Evolutionary conservation across 1,140 invertebrate genomes (phyloP).

Genomic region (Drosophila funebris): DNA sequence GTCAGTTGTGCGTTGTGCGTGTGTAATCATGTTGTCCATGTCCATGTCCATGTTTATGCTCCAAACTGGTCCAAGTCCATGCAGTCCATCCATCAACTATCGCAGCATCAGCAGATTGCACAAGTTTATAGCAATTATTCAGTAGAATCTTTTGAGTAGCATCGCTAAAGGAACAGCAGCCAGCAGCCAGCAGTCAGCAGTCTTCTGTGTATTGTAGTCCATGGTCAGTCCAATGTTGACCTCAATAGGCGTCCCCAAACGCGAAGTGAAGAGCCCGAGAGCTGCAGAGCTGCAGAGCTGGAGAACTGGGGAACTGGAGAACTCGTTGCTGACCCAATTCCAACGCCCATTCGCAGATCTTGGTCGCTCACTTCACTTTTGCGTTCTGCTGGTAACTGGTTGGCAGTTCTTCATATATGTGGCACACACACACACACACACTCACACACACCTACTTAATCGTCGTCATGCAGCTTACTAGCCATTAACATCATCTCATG

Average conservation of each 20-base stretch:
- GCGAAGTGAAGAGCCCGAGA: too few relatives aligned
- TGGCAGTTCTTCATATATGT: conserved; percentile 43
- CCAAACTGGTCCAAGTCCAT: conserved; percentile 35
- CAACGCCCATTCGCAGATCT: conserved; percentile 40
- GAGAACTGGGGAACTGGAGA: conserved; percentile 18
- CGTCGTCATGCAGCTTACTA: conserved; percentile 12
- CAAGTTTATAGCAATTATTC: conserved; percentile 72
- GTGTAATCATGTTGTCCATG: conserved; percentile 46
- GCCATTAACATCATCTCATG: conserved; percentile 47
- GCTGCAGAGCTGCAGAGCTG: too few relatives aligned
- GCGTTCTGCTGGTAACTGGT: conserved; percentile 59
- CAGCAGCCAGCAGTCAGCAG: conserved; percentile 2
- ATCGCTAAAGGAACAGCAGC: conserved; percentile 8
- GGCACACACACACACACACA: conserved; percentile 23
- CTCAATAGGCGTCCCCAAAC: conserved; percentile 44
- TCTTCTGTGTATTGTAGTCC: conserved; percentile 32
- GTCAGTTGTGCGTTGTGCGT: too few relatives aligned
- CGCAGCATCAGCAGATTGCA: conserved; percentile 41
- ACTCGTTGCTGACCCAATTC: conserved; percentile 71
- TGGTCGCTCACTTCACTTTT: conserved; percentile 69
- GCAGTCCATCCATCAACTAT: conserved; percentile 66
- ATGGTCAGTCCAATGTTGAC: conserved; percentile 29
- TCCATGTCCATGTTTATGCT: conserved; percentile 35
- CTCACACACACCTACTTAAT: neutral
- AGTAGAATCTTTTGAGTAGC: conserved; percentile 1